Base-by-base conservation (phyloP, 2,113 vertebrate genomes). In the Urocitellus parryii region DNA sequence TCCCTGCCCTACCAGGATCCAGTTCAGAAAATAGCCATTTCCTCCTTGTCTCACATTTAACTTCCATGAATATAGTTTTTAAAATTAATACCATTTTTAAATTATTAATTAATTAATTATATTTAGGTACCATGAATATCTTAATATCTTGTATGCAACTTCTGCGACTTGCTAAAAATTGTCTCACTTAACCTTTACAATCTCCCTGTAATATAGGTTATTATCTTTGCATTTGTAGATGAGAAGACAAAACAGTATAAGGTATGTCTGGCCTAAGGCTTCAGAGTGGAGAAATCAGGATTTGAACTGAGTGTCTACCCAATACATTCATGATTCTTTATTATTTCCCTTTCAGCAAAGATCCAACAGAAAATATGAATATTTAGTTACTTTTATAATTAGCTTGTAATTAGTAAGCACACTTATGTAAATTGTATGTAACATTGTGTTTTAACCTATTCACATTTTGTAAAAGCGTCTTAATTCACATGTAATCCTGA, bases 321-420 rank as follows among this genome's bases (percentile, higher is more conserved):
- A 39, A 10, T 68, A n/a, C 7, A 39, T 72, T 58, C 7, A n/a
- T 72, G 51, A 37, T 29, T 34, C 0, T 13, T 91, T 51, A 61
- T 90, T 95, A 86, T 96, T 96, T 82, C 48, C 82, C 82, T 82
- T 81, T 56, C 86, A 95, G 32, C 34, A 53, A 73, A 72, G 39
- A 88, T 16, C 8, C 51, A 90, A 17, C 0, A 8, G 45, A 70
- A 78, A 24, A 53, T 39, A 72, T 2, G 5, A 87, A 24, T 48
- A 10, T 77, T 74, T 2, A 72, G 17, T 93, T 78, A 87, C 63
- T 78, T 95, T 95, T 53, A 80, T 45, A 91, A 91, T 73, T 70
- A 82, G 56, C 84, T 86, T 87, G 56, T 84, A 90, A 78, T 92
- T 22, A 84, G 18, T 65, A 56, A 34, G 42, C 34, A 93, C 14